Evolutionary conservation across 2,113 vertebrate species (phyloP), one percentile per base, ranked within the genome.

Genomic region (Nannospalax galili): DNA sequence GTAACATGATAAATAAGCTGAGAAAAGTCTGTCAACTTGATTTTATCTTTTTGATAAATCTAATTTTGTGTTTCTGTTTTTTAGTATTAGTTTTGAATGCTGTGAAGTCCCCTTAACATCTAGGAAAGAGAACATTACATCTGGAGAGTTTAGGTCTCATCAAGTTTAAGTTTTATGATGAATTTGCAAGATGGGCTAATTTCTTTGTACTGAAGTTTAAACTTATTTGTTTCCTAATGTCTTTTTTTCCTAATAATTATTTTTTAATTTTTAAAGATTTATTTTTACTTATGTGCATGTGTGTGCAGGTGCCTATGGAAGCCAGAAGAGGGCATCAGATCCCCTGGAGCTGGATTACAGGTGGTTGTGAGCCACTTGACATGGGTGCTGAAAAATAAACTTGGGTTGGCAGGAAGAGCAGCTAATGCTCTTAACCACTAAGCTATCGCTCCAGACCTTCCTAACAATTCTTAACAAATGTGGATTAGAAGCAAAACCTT

Each of bases 401-500:
- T 52, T 52, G 48, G 48, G 48, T 52, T 11, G 6, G 6, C 48
- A 7, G 48, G 48, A 52, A 52, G 11, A 52, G 48, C 48, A 52
- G 48, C 48, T 7, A 52, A 11, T 52, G 48, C 48, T 52, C 48
- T 52, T 52, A 52, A 52, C 48, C 48, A 52, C 48, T n/a, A 52
- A 52, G 48, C 26, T 48, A 4, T 1, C 26, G 0, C 35, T 6
- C 48, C 48, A 52, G 11, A 6, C 74, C 60, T 5, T 81, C 64
- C 56, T 48, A 80, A 32, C 12, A 78, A 4, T 93, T 80, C 56
- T 94, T 95, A 48, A 74, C 81, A 87, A 52, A 56, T 78, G 64
- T 69, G 52, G 72, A 84, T 62, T 40, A 96, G n/a, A 65, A 96
- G 70, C 10, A 88, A 84, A 87, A 84, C 19, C 32, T 92, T 93